Evolutionary conservation across 2,888 invertebrate species (phyloP), one percentile per base, ranked within the genome.

Genomic region (Fragum whitleyi): DNA sequence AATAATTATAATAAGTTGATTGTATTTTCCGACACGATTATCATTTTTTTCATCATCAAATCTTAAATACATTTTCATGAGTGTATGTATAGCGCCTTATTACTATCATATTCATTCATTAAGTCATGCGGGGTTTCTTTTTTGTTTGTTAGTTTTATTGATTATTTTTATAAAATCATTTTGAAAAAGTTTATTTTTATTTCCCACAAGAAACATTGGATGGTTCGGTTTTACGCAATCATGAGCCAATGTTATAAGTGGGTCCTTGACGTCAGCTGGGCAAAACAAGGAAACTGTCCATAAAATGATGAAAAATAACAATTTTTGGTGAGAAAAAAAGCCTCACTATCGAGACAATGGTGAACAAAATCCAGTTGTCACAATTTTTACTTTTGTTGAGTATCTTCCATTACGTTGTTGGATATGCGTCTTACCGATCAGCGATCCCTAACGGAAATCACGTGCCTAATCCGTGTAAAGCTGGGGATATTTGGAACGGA

Each of bases 381-480:
- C 47, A 47, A 47, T 3, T 47, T 47, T 57, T 28, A 14, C 28
- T 26, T 57, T 26, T 62, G 32, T 32, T 32, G 36, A 19, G 11
- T 21, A 5, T 21, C 2, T 19, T 19, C 1, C 28, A 36, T 32
- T 62, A 19, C 3, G 39, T 42, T 9, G 47, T 23, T 11, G 16
- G 72, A 23, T 72, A 59, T 21, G 21, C 57, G 16, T 36, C 26
- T 39, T 72, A 61, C 26, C 39, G 39, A 61, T 21, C 23, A 9
- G 1, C 19, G 42, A 72, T 72, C 36, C 72, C 72, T 23, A 72
- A 72, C 39, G 72, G 72, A 11, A 14, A 59, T 39, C 32, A 61
- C 16, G 72, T 72, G 42, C 32, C 47, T 11, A 39, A 72, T 28
- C 72, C 72, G 1, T 72, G 72, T 59, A 11, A 59, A 21, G 9